Base-by-base conservation (phyloP, 2,888 invertebrate species). In the Luperina testacea region DNA sequence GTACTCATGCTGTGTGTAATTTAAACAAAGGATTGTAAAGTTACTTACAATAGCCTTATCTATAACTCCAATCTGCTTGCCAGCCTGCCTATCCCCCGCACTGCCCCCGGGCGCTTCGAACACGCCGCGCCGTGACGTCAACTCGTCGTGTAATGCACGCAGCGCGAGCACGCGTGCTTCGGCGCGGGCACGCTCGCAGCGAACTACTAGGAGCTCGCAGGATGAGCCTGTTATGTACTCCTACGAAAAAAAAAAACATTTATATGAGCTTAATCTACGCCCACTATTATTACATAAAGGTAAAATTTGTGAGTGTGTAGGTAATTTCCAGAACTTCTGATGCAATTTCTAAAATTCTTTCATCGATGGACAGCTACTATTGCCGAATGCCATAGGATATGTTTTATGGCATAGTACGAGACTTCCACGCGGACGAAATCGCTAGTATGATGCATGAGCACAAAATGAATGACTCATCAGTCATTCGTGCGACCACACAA, bases 21-120 rank as follows among this genome's bases (percentile, higher is more conserved):
- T 61, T 15, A 17, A 63, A 63, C 20, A 63, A 32, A 20, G 9
- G 4, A 38, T 38, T 64, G 20, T 24, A 0, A 63, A 32, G n/a
- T 61, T 59, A 59, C 94, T 93, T 53, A 96, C 96, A 85, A 96
- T 95, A 87, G 89, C 87, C 53, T 91, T 94, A 82, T 95, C 94
- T 0, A 94, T 70, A 9, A 78, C 76, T 0, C 87, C 82, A 17
- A 95, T 91, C 45, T 88, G 90, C n/a, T 78, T 80, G 7, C 65
- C 80, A 1, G 88, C 77, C 32, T 82, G 45, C 0, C 17, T 64
- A 0, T 77, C 82, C 0, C 48, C 0, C 24, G 71, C 11, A 8
- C 24, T 3, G 27, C 75, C 74, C 0, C 63, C 78, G 6, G 72
- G 74, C 2, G 81, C 77, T 13, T 79, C 78, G 86, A 95, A 95